phyloP scores from a whole-genome alignment of 2,797 vertebrate species.

The Enoplosus armatus region DNA sequence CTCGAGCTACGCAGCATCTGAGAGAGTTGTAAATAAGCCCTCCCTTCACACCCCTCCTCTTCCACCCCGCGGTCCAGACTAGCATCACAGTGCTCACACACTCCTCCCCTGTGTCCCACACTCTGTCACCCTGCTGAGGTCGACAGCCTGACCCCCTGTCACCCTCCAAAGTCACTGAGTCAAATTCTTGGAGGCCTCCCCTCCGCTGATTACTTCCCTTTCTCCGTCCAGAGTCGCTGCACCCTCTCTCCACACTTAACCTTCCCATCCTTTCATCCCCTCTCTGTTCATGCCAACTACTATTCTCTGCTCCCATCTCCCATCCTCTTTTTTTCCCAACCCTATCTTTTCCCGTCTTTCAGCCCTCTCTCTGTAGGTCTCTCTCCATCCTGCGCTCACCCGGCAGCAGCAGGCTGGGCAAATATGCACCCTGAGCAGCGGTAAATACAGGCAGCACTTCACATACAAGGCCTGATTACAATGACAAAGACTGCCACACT shows the following conservation, averaged over 20 bases:
- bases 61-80: constrained; percentile 38
- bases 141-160: constrained; percentile 42
- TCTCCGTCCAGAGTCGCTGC: constrained; percentile 11
- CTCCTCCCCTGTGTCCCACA: constrained; percentile 6
- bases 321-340: neutral
- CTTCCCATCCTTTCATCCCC: constrained; percentile 14
- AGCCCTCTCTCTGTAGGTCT: constrained; percentile 6
- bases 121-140: constrained; percentile 8
- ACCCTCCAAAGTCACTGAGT: constrained; percentile 60
- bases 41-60: constrained; percentile 20
- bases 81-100: constrained; percentile 16
- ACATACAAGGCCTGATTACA: constrained; percentile 90
- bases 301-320: constrained; percentile 5
- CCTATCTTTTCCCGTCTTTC: constrained; percentile 6
- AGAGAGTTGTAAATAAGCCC: constrained; percentile 44
- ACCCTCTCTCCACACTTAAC: constrained; percentile 39
- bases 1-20: constrained; percentile 38
- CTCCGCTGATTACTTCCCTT: constrained; percentile 37
- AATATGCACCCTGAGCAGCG: constrained; percentile 84
- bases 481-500: constrained; percentile 97
- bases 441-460: constrained; percentile 88
- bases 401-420: constrained; percentile 81
- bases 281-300: neutral
- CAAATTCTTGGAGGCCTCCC: constrained; percentile 51
- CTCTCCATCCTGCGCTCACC: constrained; percentile 32